Base-by-base conservation (phyloP, 2,888 invertebrate species). In the Drosophila paucipuncta region DNA sequence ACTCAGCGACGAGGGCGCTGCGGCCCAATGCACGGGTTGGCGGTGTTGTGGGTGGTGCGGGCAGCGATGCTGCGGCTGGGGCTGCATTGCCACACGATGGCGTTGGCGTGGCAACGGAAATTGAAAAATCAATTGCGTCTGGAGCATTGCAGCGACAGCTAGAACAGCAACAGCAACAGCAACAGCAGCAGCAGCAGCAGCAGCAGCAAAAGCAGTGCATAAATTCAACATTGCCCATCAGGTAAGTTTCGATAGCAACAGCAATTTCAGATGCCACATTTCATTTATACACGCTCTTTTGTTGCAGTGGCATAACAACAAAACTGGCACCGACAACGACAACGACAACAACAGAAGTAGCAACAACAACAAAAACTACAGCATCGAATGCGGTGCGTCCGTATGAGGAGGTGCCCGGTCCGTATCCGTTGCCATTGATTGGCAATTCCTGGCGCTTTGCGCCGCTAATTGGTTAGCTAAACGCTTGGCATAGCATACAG, bases 361-460 rank as follows among this genome's bases (percentile, higher is more conserved):
- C 73, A 53, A 25, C 68, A 73, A 25, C 69, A 53, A 16, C 68
- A 57, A 35, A 60, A 22, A 16, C 70, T 13, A n/a, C 58, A 31
- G 22, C 71, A 28, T 59, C 64, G 25, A 16, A 66, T 55, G 72
- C 62, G n/a, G 80, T 90, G 22, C 93, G 92, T 67, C 94, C 95
- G 0, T 97, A 96, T 92, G 92, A 94, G 59, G 94, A 95, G 71
- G 95, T 97, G 91, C 97, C 97, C 5, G 97, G 97, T 28, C 97
- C 97, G 25, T 95, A 94, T 93, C 95, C 95, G 59, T 92, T 96
- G 90, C 97, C 97, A 1, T 67, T 97, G 55, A 94, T 97, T 59
- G 97, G 97, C 65, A 97, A 97, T 92, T 95, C 96, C 5, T 97
- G 97, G 97, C 94, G 97, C 79, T 97, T 97, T 92, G 96, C 97